These are phyloP conservation scores for Neopipo cinnamomea DNA, from an alignment of 2,113 vertebrate genomes.

Conservation along the genomic window DNA sequence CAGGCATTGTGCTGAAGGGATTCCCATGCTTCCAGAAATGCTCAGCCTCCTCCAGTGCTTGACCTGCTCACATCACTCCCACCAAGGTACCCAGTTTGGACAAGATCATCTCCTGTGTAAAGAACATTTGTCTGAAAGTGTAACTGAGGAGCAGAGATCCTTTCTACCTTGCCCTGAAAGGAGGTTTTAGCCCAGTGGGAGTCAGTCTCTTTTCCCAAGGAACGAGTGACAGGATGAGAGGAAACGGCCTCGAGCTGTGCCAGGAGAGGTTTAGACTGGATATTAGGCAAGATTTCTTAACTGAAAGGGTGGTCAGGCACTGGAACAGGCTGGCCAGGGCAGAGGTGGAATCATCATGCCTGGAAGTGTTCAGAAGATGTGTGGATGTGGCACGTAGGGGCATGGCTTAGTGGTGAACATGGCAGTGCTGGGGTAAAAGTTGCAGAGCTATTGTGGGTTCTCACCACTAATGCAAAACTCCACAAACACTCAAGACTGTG, in stretches of 20 bases:
- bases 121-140: neutral
- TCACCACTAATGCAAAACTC: neutral
- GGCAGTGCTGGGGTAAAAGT: neutral
- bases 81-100: neutral
- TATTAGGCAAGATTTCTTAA: neutral
- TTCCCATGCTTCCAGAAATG: neutral
- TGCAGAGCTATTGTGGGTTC: neutral
- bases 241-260: neutral
- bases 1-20: neutral
- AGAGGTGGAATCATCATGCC: neutral
- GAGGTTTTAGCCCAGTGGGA: neutral
- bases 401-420: accelerated
- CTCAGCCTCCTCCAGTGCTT: neutral
- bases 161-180: neutral
- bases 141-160: neutral
- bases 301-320: neutral
- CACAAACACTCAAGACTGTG: neutral
- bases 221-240: neutral
- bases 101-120: neutral
- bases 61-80: neutral
- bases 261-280: neutral
- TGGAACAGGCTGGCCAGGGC: neutral
- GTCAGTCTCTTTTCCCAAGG: neutral
- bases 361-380: accelerated
- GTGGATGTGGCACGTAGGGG: neutral